Evolutionary conservation across 2,888 invertebrate species (phyloP).

Genomic region (Hydropsyche betteni): DNA sequence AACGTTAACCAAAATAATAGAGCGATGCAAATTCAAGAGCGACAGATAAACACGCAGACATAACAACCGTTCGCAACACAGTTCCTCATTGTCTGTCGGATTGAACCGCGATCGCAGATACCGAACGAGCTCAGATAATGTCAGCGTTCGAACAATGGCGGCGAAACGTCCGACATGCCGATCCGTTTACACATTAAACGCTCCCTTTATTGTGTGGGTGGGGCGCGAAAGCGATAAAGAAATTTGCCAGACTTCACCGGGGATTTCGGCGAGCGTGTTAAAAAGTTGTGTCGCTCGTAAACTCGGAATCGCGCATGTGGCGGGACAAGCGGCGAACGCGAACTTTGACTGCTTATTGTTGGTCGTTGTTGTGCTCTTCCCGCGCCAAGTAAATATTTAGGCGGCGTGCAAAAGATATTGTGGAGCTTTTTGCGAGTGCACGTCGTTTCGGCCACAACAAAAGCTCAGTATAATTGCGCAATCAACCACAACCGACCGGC

Average conservation of each 20-base stretch:
- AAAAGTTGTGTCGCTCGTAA: too few species aligned
- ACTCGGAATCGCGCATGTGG: too few species aligned
- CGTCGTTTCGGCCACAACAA: slow-evolving; percentile 32
- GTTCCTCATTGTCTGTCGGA: slow-evolving; percentile 9
- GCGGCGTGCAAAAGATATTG: neutral
- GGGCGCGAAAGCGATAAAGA: too few species aligned
- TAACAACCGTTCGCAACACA: slow-evolving; percentile 1
- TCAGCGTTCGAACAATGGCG: neutral
- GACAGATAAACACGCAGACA: slow-evolving; percentile 7
- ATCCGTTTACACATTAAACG: too few species aligned
- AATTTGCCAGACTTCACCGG: too few species aligned
- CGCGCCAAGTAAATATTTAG: too few species aligned
- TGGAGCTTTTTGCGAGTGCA: slow-evolving; percentile 4
- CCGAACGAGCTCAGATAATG: slow-evolving; percentile 2
- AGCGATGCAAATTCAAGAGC: slow-evolving; percentile 7
- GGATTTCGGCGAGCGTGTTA: too few species aligned
- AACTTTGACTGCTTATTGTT: too few species aligned
- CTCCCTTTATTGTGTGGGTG: too few species aligned
- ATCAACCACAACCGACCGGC: slow-evolving; percentile 33
- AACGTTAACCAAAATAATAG: too few species aligned
- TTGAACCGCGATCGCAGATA: slow-evolving; percentile 5
- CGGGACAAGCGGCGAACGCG: too few species aligned
- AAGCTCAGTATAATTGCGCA: slow-evolving; percentile 40
- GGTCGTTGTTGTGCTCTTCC: too few species aligned
- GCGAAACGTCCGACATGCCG: neutral